These are phyloP conservation scores for Tenualosa thibaudeaui DNA, from an alignment of 2,797 vertebrate genomes.

Conservation along the genomic window DNA sequence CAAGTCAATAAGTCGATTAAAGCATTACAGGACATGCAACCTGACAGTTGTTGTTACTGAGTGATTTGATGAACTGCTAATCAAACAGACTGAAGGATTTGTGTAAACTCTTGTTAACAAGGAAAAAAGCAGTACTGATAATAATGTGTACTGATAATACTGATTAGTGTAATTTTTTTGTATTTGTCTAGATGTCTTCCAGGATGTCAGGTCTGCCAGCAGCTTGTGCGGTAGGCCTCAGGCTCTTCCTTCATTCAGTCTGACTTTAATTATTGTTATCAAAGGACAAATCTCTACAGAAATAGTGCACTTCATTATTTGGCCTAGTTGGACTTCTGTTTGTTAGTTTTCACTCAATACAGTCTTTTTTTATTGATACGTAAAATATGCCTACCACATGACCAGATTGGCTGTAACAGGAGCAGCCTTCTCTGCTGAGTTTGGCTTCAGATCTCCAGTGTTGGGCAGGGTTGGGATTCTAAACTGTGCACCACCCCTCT, in stretches of 20 bases:
- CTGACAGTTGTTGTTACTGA: conserved; percentile 9
- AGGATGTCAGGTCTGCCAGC: conserved; percentile 99
- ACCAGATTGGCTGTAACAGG: background rate
- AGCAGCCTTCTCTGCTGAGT: background rate
- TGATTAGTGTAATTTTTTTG: conserved; percentile 40
- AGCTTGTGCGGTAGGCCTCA: conserved; percentile 90
- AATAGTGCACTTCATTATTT: background rate
- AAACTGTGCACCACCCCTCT: conserved; percentile 31
- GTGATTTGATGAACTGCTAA: conserved; percentile 1
- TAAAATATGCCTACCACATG: background rate
- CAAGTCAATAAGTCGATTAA: background rate
- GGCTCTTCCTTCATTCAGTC: background rate
- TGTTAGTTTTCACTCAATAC: background rate
- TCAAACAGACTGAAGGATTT: background rate
- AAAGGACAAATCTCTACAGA: background rate
- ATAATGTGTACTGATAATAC: background rate
- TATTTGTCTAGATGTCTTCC: conserved; percentile 91
- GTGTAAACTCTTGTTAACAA: conserved; percentile 7
- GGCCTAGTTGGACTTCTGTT: background rate
- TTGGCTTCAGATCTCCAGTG: background rate
- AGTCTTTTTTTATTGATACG: background rate
- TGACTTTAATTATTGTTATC: background rate
- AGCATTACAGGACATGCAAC: background rate
- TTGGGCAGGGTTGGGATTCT: background rate
- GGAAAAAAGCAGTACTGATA: background rate